These are phyloP conservation scores for Cichlasoma orientale DNA, from an alignment of 2,797 vertebrate genomes.

Conservation along the genomic window DNA sequence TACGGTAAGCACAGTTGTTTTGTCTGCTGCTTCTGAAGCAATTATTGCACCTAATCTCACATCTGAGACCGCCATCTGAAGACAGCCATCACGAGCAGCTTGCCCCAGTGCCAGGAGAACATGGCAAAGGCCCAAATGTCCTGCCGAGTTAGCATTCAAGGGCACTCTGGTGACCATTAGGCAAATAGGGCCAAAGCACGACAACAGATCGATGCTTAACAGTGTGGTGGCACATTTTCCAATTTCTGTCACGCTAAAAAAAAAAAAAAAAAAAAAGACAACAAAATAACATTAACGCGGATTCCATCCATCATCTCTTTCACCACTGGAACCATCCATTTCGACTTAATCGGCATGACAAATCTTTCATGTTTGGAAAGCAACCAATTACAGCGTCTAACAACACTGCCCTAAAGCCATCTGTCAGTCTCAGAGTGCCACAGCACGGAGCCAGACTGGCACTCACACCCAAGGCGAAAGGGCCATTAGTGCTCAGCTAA, in stretches of 20 bases:
- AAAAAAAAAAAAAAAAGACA: not conserved
- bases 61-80: conserved; percentile 59
- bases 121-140: conserved; percentile 56
- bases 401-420: conserved; percentile 36
- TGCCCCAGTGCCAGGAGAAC: conserved; percentile 58
- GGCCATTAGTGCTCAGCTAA: conserved; percentile 65
- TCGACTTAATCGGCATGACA: conserved; percentile 21
- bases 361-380: conserved; percentile 39
- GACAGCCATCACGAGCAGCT: conserved; percentile 43
- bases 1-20: conserved; percentile 51
- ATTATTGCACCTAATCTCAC: conserved; percentile 65
- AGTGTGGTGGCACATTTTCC: conserved; percentile 25
- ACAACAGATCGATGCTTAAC: conserved; percentile 51
- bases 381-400: conserved; percentile 33
- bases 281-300: not conserved
- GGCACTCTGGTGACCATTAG: conserved; percentile 74
- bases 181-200: conserved; percentile 54
- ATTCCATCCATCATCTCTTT: conserved; percentile 12
- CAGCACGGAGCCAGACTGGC: conserved; percentile 58
- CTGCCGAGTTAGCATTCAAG: conserved; percentile 69
- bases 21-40: conserved; percentile 68
- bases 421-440: conserved; percentile 44
- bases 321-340: conserved; percentile 5
- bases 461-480: conserved; percentile 59
- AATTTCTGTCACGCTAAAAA: not conserved